These are phyloP conservation scores for Silurus asotus DNA, from an alignment of 2,113 vertebrate genomes.

Conservation along the genomic window DNA sequence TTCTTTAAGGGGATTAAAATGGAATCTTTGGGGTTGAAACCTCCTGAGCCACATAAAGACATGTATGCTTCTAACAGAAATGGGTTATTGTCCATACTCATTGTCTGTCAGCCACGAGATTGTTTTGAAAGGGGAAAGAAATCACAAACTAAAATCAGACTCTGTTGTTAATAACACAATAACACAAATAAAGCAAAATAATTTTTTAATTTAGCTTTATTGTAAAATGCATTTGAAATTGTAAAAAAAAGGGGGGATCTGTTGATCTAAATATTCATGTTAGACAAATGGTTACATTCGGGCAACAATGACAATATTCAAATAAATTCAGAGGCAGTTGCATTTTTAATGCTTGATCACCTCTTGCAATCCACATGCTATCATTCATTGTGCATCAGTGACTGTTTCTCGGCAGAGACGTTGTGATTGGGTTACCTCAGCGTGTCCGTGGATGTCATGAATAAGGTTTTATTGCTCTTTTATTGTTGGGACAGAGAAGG, in stretches of 20 bases:
- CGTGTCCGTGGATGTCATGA: slow-evolving; percentile 42
- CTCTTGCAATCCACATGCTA: background rate
- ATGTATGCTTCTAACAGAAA: slow-evolving; percentile 38
- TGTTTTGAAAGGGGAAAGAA: background rate
- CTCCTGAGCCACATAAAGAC: slow-evolving; percentile 17
- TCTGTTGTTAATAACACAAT: background rate
- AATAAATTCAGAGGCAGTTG: background rate
- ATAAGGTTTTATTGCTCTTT: slow-evolving; percentile 52
- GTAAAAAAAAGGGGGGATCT: background rate
- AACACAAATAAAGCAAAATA: background rate
- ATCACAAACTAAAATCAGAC: background rate
- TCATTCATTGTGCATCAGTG: slow-evolving; percentile 6
- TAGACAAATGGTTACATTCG: too few relatives aligned
- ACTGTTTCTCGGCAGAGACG: slow-evolving; percentile 10
- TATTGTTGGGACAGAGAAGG: slow-evolving; percentile 40
- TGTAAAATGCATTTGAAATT: background rate
- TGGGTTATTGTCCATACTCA: slow-evolving; percentile 20
- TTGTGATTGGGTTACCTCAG: slow-evolving; percentile 39
- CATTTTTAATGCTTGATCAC: background rate
- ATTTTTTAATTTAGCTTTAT: background rate
- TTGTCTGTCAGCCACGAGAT: slow-evolving; percentile 24
- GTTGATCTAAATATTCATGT: background rate
- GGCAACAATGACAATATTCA: background rate
- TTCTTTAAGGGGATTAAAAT: slow-evolving; percentile 26
- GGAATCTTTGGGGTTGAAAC: slow-evolving; percentile 28